Evolutionary conservation across 2,888 invertebrate genomes (phyloP).

Genomic region (Philereme transversata): DNA sequence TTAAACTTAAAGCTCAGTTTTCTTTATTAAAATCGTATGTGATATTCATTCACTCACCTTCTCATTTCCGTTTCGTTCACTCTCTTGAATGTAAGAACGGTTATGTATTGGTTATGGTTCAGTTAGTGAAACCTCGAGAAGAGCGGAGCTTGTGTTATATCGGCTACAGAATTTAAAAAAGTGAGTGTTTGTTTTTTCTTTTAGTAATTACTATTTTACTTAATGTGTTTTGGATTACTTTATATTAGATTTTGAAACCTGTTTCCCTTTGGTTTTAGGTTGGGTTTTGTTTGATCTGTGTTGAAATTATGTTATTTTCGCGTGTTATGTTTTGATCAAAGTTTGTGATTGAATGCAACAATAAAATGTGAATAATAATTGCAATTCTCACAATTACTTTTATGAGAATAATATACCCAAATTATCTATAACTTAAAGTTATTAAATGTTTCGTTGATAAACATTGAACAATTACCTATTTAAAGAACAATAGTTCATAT

Average conservation of each 20-base stretch:
- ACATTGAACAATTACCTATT: too few relatives aligned
- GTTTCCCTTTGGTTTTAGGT: not conserved
- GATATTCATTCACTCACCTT: constrained; percentile 13
- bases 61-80: constrained; percentile 12
- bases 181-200: constrained; percentile 19
- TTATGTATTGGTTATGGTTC: constrained; percentile 4
- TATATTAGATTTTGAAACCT: not conserved
- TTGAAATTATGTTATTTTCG: constrained; percentile 6
- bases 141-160: constrained; percentile 21
- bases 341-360: constrained; percentile 2
- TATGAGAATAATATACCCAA: constrained; percentile 3
- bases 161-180: constrained; percentile 21
- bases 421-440: not conserved
- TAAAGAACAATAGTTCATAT: too few relatives aligned
- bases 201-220: not conserved
- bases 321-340: constrained; percentile 11
- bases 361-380: not conserved
- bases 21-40: not conserved
- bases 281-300: not conserved
- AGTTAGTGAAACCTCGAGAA: constrained; percentile 21
- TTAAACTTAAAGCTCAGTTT: constrained; percentile 5
- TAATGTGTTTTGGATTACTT: not conserved
- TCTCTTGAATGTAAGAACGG: constrained; percentile 23
- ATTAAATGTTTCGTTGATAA: too few relatives aligned
- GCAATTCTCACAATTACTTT: constrained; percentile 8